phyloP scores from a whole-genome alignment of 2,113 vertebrate species.

The Odocoileus hemionus region DNA sequence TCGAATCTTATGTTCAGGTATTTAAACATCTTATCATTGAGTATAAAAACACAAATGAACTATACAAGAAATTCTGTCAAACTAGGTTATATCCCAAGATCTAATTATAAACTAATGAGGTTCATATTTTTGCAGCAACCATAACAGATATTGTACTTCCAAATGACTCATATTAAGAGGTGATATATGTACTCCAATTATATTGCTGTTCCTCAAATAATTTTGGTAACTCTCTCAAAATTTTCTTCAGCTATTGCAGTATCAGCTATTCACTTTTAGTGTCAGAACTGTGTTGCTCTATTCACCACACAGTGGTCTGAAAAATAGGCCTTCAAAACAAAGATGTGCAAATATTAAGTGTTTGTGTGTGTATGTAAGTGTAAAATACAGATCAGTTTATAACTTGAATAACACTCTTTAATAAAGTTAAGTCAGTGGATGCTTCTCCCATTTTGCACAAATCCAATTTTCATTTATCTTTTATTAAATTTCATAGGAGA shows the following conservation, averaged over 20 bases:
- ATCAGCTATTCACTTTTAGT: background rate
- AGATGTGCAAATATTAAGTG: background rate
- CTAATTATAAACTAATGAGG: conserved; percentile 19
- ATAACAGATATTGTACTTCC: background rate
- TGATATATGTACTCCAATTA: background rate
- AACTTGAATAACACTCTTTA: background rate
- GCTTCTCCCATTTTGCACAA: background rate
- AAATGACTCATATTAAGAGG: background rate
- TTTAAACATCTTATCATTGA: conserved; percentile 13
- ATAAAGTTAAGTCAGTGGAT: background rate
- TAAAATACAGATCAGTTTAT: background rate
- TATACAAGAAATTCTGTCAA: background rate
- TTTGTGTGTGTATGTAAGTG: background rate
- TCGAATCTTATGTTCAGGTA: background rate
- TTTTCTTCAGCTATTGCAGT: background rate
- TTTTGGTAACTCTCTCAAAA: background rate
- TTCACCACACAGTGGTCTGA: background rate
- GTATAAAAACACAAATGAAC: background rate
- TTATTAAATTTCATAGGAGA: background rate
- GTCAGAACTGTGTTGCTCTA: background rate
- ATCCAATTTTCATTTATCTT: background rate
- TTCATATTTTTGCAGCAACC: background rate
- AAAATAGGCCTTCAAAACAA: background rate
- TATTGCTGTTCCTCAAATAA: background rate
- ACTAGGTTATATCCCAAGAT: background rate